phyloP scores from a whole-genome alignment of 2,797 vertebrate genomes.

The Xiphophorus birchmanni region DNA sequence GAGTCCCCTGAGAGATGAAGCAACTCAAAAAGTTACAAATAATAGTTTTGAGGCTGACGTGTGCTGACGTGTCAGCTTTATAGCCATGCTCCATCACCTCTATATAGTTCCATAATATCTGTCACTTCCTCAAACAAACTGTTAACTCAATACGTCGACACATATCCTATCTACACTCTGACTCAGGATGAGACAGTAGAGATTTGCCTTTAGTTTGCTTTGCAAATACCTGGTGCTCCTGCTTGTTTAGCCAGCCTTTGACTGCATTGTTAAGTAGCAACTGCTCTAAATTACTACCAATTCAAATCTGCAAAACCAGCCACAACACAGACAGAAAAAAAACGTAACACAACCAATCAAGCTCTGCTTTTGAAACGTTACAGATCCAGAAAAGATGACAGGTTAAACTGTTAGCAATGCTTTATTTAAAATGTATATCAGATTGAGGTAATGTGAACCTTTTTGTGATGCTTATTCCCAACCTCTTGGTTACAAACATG shows the following conservation, averaged over 20 bases:
- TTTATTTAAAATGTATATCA: not conserved
- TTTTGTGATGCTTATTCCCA: not conserved
- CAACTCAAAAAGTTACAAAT: constrained; percentile 21
- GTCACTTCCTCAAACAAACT: not conserved
- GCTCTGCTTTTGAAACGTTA: not conserved
- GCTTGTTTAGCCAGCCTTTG: constrained; percentile 19
- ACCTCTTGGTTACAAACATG: constrained; percentile 6
- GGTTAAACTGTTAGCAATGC: constrained; percentile 3
- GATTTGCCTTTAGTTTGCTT: constrained; percentile 64
- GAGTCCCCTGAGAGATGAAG: constrained; percentile 39
- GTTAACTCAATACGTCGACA: constrained; percentile 9
- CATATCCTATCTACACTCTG: not conserved
- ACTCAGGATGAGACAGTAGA: constrained; percentile 6
- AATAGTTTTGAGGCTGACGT: not conserved
- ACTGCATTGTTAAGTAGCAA: constrained; percentile 37
- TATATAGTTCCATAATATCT: not conserved
- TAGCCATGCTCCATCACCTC: not conserved
- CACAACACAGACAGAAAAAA: not conserved
- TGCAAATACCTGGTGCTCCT: constrained; percentile 46
- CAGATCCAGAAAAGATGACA: not conserved
- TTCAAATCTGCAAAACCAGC: constrained; percentile 21
- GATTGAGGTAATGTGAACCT: too few relatives aligned
- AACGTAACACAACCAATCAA: not conserved
- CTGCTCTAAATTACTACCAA: constrained; percentile 29
- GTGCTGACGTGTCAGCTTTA: constrained; percentile 12